Conservation (phyloP, 2,113 vertebrate genomes). For the Pimephales promelas region DNA sequence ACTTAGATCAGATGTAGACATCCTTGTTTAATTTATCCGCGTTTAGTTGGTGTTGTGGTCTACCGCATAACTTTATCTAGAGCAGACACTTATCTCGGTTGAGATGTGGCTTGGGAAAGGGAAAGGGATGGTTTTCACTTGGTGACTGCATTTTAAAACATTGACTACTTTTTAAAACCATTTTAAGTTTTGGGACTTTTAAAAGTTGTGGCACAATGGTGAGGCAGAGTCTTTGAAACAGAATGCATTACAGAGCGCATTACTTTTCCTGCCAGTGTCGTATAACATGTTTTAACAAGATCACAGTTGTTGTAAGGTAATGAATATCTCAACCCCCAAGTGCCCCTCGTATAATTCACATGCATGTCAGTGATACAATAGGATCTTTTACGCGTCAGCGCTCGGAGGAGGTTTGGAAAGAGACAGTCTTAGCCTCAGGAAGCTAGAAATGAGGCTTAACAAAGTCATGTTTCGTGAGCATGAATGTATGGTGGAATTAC, state of each 20-base stretch:
- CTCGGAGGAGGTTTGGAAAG: slow-evolving; percentile 47
- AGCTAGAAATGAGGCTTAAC: slow-evolving; percentile 54
- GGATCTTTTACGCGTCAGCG: slow-evolving; percentile 54
- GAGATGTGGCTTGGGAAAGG: too few relatives aligned
- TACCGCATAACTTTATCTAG: too few relatives aligned
- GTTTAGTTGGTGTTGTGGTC: too few relatives aligned
- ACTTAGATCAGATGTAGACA: too few relatives aligned
- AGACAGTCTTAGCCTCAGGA: slow-evolving; percentile 48
- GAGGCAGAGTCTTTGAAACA: slow-evolving; percentile 35
- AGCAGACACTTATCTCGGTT: too few relatives aligned
- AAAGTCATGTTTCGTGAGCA: slow-evolving; percentile 51
- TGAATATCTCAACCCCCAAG: slow-evolving; percentile 70
- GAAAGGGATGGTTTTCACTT: too few relatives aligned
- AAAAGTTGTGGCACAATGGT: slow-evolving; percentile 42
- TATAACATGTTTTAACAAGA: slow-evolving; percentile 65
- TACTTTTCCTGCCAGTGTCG: slow-evolving; percentile 57
- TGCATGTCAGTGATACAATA: slow-evolving; percentile 65
- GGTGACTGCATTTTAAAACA: not conserved
- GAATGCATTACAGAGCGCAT: slow-evolving; percentile 58
- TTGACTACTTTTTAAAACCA: not conserved
- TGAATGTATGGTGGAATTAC: slow-evolving; percentile 57
- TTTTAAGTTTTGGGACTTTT: slow-evolving; percentile 28
- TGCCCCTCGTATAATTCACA: slow-evolving; percentile 67
- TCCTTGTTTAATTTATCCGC: too few relatives aligned
- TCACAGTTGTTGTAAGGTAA: slow-evolving; percentile 69